Evolutionary conservation across 2,113 vertebrate genomes (phyloP), one percentile per base, ranked within the genome.

Genomic region (Hemibagrus wyckioides): DNA sequence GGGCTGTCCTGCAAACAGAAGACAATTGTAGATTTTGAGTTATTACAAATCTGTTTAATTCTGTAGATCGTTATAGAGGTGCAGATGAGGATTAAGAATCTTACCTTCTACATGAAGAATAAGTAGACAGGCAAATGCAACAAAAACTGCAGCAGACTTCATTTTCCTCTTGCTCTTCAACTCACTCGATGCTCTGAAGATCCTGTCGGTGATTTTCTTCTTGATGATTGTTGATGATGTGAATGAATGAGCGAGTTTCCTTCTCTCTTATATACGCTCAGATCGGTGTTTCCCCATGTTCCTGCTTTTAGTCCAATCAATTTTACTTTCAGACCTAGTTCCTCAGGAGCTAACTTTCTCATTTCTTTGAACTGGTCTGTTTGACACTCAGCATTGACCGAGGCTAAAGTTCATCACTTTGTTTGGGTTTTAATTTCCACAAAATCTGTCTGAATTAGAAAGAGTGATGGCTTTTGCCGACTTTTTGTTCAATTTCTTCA

Each of bases 91-190:
- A 83, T 36, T n/a, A 36, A 41, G 15, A 77, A 30, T 56, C 39
- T n/a, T 87, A 90, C 89, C 89, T 88, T 87, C 50, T 44, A 73
- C 83, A 71, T 56, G 28, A 54, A 82, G 30, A 52, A 87, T 44
- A 77, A 88, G 28, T n/a, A 90, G 52, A 59, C 67, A 50, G 50
- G 71, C 67, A 41, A 87, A 30, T 36, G 73, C 52, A 52, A 87
- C 21, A 30, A 90, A 39, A 87, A 41, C 85, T 61, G 82, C 87
- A 19, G 75, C 50, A 77, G 73, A 56, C 85, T 87, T 90, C 89
- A 90, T 90, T 79, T 83, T 82, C 15, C 59, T 80, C 33, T 30
- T 14, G 86, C 4, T 86, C 71, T 41, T 71, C 14, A 83, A 39
- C 71, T 59, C 76, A 59, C 39, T 79, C n/a, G n/a, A 56, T 54